phyloP scores from a whole-genome alignment of 2,113 vertebrate species.

The Odobenus rosmarus region DNA sequence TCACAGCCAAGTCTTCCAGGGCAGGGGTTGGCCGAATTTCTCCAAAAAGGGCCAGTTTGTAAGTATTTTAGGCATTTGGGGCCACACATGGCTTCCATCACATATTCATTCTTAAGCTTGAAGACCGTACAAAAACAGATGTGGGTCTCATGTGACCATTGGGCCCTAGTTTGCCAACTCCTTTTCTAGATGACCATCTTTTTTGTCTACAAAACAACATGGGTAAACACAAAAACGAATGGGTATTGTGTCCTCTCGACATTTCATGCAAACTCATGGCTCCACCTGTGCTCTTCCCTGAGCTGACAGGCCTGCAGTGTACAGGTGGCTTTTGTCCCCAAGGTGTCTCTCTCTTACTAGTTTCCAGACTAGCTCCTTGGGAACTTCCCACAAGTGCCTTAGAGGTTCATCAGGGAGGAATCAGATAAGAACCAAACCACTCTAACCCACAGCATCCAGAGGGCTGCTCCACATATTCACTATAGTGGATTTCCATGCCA shows the following conservation, averaged over 20 bases:
- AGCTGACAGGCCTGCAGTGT: not conserved
- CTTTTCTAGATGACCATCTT: not conserved
- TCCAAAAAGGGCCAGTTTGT: not conserved
- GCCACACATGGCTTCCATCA: not conserved
- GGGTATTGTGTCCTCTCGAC: not conserved
- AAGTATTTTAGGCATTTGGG: not conserved
- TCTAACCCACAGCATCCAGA: rapidly evolving
- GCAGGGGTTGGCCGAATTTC: not conserved
- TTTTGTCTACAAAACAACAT: not conserved
- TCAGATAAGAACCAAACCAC: not conserved
- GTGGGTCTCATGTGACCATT: not conserved
- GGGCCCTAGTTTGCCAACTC: not conserved
- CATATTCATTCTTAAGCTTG: not conserved
- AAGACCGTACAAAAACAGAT: not conserved
- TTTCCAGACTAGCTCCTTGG: not conserved
- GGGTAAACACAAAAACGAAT: not conserved
- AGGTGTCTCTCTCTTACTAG: not conserved
- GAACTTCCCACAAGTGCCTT: not conserved
- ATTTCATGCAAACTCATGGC: not conserved
- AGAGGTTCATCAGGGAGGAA: not conserved
- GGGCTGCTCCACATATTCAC: not conserved
- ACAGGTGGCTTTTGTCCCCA: not conserved
- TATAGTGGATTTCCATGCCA: not conserved
- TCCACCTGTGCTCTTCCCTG: rapidly evolving
- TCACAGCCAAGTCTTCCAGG: not conserved